A percentile compares a stretch with the other conserved stretches of the same genome.
phyloP scores from a whole-genome alignment of 2,113 vertebrate genomes.

The Lepidiolamprologus cunningtoni region DNA sequence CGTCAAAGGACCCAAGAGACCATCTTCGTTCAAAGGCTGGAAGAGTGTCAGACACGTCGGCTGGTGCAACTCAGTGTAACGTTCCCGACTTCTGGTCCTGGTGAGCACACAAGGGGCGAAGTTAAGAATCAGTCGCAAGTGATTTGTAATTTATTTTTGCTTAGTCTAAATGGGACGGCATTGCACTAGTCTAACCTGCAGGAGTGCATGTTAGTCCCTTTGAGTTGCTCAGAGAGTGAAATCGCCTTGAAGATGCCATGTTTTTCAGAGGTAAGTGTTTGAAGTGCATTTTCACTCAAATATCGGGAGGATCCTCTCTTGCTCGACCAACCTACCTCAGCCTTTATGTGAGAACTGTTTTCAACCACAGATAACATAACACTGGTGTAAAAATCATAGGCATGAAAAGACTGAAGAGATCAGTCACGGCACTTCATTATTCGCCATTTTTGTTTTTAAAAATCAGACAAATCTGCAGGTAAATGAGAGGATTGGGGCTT shows the following conservation, averaged over 20 bases:
- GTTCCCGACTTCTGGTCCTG: background rate
- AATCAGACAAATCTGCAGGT: background rate
- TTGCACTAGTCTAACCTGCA: background rate
- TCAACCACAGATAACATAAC: background rate
- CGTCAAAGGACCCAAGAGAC: background rate
- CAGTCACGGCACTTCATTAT: background rate
- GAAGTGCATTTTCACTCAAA: background rate
- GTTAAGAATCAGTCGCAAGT: background rate
- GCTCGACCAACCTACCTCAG: background rate
- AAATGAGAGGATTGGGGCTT: background rate
- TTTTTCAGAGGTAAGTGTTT: background rate
- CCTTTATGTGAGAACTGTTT: background rate
- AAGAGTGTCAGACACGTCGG: background rate
- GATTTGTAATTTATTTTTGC: background rate
- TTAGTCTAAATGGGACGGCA: background rate
- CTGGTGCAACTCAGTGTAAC: background rate
- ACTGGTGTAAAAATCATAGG: accelerated
- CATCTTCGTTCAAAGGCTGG: background rate
- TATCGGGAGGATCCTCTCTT: background rate
- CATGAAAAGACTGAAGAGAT: background rate
- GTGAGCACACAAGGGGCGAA: background rate
- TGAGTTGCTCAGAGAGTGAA: background rate
- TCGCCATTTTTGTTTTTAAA: background rate
- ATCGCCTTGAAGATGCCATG: background rate
- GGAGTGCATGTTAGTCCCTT: background rate